Percentiles rank a stretch among this genome's conserved stretches.
phyloP scores from a whole-genome alignment of 2,888 invertebrate genomes.

The Parnassius mnemosyne region DNA sequence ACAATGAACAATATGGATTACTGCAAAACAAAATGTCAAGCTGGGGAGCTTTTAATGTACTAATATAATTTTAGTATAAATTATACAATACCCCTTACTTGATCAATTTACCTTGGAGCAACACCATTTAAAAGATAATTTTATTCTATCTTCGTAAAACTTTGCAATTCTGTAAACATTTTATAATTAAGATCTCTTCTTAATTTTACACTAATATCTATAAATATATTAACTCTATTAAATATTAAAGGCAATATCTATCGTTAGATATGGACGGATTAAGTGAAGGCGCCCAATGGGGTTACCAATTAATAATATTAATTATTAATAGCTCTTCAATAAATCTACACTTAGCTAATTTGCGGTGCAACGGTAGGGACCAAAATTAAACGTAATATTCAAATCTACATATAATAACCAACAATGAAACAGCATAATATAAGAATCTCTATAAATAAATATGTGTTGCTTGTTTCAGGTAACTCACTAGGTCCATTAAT shows the following conservation, averaged over 20 bases:
- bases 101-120: constrained; percentile 41
- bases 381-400: constrained; percentile 51
- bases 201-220: constrained; percentile 70
- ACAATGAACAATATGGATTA: constrained; percentile 55
- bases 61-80: constrained; percentile 16
- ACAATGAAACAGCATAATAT: constrained; percentile 70
- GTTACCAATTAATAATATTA: constrained; percentile 77
- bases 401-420: constrained; percentile 54
- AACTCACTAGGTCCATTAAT: constrained; percentile 69
- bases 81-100: constrained; percentile 29
- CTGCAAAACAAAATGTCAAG: constrained; percentile 43
- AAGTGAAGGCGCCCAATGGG: constrained; percentile 78
- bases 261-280: constrained; percentile 79
- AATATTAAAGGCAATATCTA: constrained; percentile 81
- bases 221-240: constrained; percentile 81
- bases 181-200: constrained; percentile 67
- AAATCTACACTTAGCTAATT: constrained; percentile 53
- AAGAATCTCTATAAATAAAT: constrained; percentile 74
- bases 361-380: constrained; percentile 64
- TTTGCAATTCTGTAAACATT: constrained; percentile 68
- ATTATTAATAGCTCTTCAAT: constrained; percentile 71
- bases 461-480: constrained; percentile 72
- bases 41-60: constrained; percentile 12
- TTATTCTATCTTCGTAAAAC: constrained; percentile 59
- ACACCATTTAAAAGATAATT: constrained; percentile 37